Conservation (phyloP, 2,113 vertebrate genomes). For the Erythrocercus mccallii region DNA sequence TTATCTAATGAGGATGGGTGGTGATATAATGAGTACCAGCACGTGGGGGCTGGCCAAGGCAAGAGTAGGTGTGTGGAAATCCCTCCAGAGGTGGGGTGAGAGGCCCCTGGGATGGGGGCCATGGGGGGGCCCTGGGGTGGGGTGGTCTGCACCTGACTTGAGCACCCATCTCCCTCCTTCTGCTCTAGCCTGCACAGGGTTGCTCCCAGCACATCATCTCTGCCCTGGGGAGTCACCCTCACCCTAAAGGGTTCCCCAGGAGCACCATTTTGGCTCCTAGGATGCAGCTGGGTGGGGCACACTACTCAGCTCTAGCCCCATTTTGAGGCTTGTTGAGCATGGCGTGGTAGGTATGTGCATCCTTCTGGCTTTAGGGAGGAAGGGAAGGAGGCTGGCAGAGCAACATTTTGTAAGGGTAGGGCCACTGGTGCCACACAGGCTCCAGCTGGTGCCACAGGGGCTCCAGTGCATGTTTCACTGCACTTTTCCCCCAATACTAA, state of each 20-base stretch:
- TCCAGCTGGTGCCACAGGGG: not conserved
- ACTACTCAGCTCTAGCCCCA: rapidly evolving
- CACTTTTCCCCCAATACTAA: not conserved
- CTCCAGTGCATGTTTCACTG: not conserved
- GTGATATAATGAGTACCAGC: not conserved
- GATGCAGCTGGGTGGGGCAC: too few relatives aligned
- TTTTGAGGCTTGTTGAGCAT: not conserved
- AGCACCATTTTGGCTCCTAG: not conserved
- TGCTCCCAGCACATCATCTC: not conserved
- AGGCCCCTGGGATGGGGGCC: not conserved
- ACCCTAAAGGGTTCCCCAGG: not conserved
- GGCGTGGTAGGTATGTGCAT: rapidly evolving
- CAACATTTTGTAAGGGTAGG: not conserved
- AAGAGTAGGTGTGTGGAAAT: not conserved
- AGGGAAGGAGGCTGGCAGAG: not conserved
- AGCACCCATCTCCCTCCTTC: not conserved
- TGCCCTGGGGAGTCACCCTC: not conserved
- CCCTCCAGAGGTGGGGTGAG: not conserved
- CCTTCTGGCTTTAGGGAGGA: too few relatives aligned
- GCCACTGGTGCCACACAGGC: not conserved
- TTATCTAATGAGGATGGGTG: not conserved
- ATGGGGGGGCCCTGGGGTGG: rapidly evolving
- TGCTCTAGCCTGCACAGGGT: not conserved
- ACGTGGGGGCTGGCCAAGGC: not conserved
- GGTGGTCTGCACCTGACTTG: rapidly evolving